Base-by-base conservation (phyloP, 2,113 vertebrate species). In the Passer domesticus region DNA sequence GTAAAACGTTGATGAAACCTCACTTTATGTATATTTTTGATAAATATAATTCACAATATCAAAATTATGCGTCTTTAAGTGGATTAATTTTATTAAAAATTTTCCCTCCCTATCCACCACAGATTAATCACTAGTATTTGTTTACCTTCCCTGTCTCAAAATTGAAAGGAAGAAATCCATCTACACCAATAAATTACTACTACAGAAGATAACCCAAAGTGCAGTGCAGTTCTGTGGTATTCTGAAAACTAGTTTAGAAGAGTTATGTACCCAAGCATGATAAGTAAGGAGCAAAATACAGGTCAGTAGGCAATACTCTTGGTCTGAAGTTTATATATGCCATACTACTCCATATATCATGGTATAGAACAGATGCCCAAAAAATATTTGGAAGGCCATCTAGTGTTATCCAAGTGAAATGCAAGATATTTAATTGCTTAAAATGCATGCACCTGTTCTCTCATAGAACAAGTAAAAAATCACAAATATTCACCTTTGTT, bases 331-430 rank as follows among this genome's bases (percentile, higher is more conserved):
- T 43, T 62, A 28, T 33, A 30, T 24, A 18, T 28, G 44, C 18
- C 24, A 27, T 13, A 27, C 22, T 74, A 27, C 15, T 67, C 46
- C 7, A 15, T 46, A 6, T 8, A 52, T 19, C 20, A 59, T 11
- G 5, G 9, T 17, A 22, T 5, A 50, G 21, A 87, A 39, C 11
- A 44, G 17, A 4, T 1, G 0, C 6, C 33, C 8, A 28, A 53
- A 69, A 70, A 60, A 23, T 6, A 92, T 68, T 60, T 72, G 30
- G 68, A 79, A 78, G 83, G 93, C 83, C 95, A 94, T 84, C 96
- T 97, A 96, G 88, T 75, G 92, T 73, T n/a, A 63, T 31, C 22
- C 13, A 27, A 75, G 28, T 33, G 23, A 95, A 94, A 89, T 78
- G 62, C 64, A 95, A 81, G 37, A 43, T 30, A 39, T 30, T 75